Conservation (phyloP, 2,113 vertebrate species). For the Scomber japonicus region DNA sequence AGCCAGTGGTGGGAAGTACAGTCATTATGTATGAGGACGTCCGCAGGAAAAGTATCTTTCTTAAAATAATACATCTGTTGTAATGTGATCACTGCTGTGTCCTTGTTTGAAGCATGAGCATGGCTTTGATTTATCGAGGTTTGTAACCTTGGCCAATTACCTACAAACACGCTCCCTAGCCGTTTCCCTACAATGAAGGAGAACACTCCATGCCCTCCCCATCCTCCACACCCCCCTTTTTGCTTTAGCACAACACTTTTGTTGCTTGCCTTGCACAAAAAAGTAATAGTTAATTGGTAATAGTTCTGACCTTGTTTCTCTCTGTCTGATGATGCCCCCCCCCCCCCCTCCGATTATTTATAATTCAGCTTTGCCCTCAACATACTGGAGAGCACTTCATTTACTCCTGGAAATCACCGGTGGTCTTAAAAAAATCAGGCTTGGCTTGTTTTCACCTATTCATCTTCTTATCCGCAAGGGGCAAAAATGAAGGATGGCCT, state of each 20-base stretch:
- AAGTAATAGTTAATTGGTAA: constrained; percentile 65
- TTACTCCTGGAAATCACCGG: constrained; percentile 57
- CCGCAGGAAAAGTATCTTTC: constrained; percentile 31
- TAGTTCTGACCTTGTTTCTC: constrained; percentile 73
- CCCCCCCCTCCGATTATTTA: constrained; percentile 72
- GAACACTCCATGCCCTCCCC: constrained; percentile 1
- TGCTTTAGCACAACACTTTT: constrained; percentile 29
- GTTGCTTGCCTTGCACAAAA: constrained; percentile 73
- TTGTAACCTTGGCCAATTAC: constrained; percentile 78
- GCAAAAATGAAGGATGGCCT: constrained; percentile 62
- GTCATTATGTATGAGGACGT: constrained; percentile 35
- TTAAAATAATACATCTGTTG: constrained; percentile 52
- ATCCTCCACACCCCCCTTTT: not conserved
- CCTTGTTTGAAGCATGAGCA: constrained; percentile 67
- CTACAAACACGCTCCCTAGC: constrained; percentile 46
- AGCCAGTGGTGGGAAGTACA: constrained; percentile 23
- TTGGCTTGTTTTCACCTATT: constrained; percentile 59
- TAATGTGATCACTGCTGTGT: constrained; percentile 63
- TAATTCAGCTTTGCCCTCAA: constrained; percentile 71
- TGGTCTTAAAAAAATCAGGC: constrained; percentile 68
- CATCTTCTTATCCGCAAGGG: constrained; percentile 65
- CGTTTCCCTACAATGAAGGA: constrained; percentile 57
- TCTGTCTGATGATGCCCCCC: constrained; percentile 59
- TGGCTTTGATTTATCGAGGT: constrained; percentile 76
- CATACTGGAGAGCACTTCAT: constrained; percentile 44